These are phyloP conservation scores for Cebus imitator DNA, from an alignment of 2,113 vertebrate genomes.

Conservation along the genomic window DNA sequence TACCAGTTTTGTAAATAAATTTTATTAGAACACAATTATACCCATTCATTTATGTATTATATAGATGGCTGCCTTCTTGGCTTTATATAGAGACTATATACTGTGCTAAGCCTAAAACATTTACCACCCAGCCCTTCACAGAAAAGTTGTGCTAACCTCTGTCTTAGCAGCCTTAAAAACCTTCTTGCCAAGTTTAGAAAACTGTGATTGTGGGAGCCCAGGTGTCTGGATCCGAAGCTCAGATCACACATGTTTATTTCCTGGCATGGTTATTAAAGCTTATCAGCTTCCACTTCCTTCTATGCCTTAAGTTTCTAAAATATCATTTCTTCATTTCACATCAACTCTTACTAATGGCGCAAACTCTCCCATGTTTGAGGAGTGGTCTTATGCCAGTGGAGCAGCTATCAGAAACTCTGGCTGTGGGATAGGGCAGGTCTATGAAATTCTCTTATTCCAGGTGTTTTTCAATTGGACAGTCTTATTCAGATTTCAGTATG, in stretches of 20 bases:
- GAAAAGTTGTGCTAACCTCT: background rate
- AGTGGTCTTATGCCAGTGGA: rapidly evolving
- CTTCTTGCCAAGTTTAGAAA: background rate
- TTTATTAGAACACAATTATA: background rate
- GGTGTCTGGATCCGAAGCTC: background rate
- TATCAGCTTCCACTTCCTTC: background rate
- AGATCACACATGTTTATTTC: background rate
- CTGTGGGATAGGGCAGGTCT: rapidly evolving
- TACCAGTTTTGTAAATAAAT: background rate
- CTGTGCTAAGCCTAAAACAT: background rate
- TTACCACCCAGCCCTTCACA: background rate
- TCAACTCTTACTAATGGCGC: background rate
- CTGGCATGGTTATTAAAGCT: background rate
- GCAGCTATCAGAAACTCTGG: background rate
- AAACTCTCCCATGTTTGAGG: background rate
- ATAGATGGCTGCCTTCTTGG: background rate
- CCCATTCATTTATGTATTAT: background rate
- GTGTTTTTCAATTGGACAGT: background rate
- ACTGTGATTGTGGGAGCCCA: background rate
- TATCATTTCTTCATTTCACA: background rate
- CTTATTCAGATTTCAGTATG: background rate
- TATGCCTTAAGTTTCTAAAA: background rate
- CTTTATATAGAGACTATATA: background rate
- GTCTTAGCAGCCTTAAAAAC: background rate
- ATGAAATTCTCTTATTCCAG: background rate